Percentiles rank a stretch among this genome's conserved stretches.
Evolutionary conservation across 2,113 vertebrate genomes (phyloP).

Genomic region (Pachypanchax playfairii): DNA sequence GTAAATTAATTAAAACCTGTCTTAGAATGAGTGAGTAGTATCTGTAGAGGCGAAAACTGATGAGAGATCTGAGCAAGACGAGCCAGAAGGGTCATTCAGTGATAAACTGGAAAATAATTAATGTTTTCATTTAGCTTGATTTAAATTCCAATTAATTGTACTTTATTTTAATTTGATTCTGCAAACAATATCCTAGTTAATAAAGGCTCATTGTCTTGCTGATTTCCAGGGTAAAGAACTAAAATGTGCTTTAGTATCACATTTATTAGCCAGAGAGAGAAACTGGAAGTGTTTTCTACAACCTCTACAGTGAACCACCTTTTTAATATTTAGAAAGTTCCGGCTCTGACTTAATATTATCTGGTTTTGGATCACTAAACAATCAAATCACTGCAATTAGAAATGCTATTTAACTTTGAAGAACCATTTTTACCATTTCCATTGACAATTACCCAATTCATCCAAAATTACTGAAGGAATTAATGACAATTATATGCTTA

Average conservation of each 20-base stretch:
- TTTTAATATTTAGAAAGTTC: neutral
- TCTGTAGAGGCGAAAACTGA: neutral
- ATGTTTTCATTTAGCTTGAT: neutral
- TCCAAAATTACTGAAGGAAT: conserved; percentile 15
- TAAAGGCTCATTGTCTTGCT: neutral
- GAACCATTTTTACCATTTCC: conserved; percentile 4
- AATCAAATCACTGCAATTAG: conserved; percentile 12
- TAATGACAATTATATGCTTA: conserved; percentile 13
- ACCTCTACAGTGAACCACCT: neutral
- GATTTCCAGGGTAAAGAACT: neutral
- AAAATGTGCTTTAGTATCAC: neutral
- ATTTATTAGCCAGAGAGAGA: neutral
- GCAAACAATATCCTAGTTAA: no score
- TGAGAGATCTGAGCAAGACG: neutral
- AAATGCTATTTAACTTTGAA: neutral
- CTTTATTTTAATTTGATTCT: neutral
- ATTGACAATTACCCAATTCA: conserved; percentile 1
- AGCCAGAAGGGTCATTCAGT: neutral
- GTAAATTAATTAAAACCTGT: conserved; percentile 2
- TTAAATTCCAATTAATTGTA: no score
- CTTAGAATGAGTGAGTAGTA: neutral
- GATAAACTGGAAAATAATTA: neutral
- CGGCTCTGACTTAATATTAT: neutral
- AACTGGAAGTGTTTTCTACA: neutral
- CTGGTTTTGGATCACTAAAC: neutral